Conservation (phyloP, 1,140 invertebrate genomes). For the Trissolcus basalis region DNA sequence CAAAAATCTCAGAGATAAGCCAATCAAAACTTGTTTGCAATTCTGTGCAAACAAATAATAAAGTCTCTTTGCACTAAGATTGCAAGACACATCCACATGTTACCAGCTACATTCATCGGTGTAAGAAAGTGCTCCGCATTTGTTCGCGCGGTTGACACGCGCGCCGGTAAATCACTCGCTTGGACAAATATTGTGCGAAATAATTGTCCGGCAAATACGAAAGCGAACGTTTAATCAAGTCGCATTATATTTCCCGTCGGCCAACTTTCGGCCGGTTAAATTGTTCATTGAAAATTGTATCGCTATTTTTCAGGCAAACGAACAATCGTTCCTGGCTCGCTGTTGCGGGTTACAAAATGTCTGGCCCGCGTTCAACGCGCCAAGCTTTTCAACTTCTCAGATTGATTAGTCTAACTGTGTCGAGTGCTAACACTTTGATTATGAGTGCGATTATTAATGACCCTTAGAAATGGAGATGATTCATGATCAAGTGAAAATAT, state of each 20-base stretch:
- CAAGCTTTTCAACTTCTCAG: background rate
- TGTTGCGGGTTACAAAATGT: conserved; percentile 5
- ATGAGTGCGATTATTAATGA: background rate
- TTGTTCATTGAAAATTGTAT: conserved; percentile 19
- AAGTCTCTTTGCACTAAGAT: background rate
- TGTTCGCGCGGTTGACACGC: background rate
- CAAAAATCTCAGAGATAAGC: too few relatives aligned
- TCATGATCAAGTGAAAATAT: too few relatives aligned
- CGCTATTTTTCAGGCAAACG: conserved; percentile 19
- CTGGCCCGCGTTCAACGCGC: background rate
- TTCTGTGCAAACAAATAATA: too few relatives aligned
- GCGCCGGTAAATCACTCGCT: conserved; percentile 16
- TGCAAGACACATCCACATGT: background rate
- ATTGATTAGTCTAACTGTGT: background rate
- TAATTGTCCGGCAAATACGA: conserved; percentile 20
- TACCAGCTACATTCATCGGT: conserved; percentile 1
- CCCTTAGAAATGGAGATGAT: background rate
- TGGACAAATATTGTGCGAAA: conserved; percentile 19
- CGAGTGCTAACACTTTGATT: background rate
- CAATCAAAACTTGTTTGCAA: too few relatives aligned
- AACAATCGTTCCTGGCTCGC: conserved; percentile 27
- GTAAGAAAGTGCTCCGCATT: conserved; percentile 1
- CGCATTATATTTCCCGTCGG: conserved; percentile 10
- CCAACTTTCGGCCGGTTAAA: conserved; percentile 10
- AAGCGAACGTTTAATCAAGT: conserved; percentile 17